Conservation (phyloP, 2,113 vertebrate genomes). For the Caranx melampygus region DNA sequence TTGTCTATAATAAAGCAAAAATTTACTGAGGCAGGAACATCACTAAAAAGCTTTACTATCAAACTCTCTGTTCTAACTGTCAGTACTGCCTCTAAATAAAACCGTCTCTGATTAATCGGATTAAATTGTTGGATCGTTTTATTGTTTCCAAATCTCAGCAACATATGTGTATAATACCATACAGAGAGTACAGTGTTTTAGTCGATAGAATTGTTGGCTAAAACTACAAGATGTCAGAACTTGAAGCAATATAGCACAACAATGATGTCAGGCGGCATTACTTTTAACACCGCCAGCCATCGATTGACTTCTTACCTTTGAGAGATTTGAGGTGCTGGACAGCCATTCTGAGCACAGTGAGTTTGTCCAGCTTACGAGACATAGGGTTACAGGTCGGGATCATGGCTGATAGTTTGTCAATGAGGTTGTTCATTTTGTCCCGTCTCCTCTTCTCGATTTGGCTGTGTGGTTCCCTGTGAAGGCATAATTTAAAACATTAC, state of each 20-base stretch:
- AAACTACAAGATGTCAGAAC: background rate
- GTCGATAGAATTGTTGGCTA: background rate
- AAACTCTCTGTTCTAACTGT: background rate
- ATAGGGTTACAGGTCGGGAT: slow-evolving; percentile 91
- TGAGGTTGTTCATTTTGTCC: slow-evolving; percentile 95
- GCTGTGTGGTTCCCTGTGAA: slow-evolving; percentile 92
- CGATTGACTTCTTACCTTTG: slow-evolving; percentile 82
- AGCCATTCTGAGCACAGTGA: slow-evolving; percentile 93
- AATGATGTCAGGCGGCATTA: background rate
- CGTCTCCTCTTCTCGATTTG: slow-evolving; percentile 94
- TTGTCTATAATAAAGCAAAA: background rate
- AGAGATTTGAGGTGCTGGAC: slow-evolving; percentile 93
- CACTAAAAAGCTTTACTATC: background rate
- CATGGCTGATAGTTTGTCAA: slow-evolving; percentile 93
- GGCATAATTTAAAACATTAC: background rate
- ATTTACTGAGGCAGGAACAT: background rate
- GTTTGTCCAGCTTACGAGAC: slow-evolving; percentile 92
- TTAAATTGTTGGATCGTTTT: background rate
- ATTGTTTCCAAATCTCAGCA: background rate
- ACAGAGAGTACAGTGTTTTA: background rate
- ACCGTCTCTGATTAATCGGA: too few relatives aligned
- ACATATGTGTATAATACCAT: background rate
- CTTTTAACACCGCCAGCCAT: background rate
- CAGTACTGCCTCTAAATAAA: background rate
- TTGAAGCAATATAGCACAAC: background rate